Evolutionary conservation across 2,888 invertebrate species (phyloP).

Genomic region (Uloborus plumipes): DNA sequence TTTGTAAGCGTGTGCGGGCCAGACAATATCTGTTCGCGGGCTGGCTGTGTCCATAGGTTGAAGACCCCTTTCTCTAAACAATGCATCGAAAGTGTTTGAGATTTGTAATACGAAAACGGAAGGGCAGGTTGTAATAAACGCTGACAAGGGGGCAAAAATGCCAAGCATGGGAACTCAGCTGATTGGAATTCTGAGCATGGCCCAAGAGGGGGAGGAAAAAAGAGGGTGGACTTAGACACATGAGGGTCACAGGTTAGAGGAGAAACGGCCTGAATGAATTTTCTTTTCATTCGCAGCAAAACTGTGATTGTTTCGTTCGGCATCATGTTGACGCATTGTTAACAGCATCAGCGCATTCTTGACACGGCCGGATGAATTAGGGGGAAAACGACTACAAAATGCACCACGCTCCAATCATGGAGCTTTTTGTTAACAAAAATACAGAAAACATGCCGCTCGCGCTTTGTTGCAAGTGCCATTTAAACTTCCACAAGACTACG

Average conservation of each 20-base stretch:
- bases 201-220: neutral
- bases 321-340: constrained; percentile 37
- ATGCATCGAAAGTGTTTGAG: too few relatives aligned
- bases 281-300: constrained; percentile 26
- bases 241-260: constrained; percentile 38
- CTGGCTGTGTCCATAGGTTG: too few relatives aligned
- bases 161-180: constrained; percentile 19
- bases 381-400: neutral
- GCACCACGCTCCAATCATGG: too few relatives aligned
- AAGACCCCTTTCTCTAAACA: too few relatives aligned
- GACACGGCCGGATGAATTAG: neutral
- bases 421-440: too few relatives aligned
- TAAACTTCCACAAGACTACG: too few relatives aligned
- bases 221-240: constrained; percentile 30
- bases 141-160: constrained; percentile 18
- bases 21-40: too few relatives aligned
- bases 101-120: too few relatives aligned
- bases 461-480: too few relatives aligned
- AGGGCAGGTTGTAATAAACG: neutral
- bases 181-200: constrained; percentile 25
- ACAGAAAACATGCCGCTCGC: too few relatives aligned
- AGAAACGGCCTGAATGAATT: constrained; percentile 32
- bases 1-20: too few relatives aligned
- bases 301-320: constrained; percentile 41
- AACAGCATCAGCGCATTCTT: constrained; percentile 30